phyloP scores from a whole-genome alignment of 2,888 invertebrate genomes.

The Atethmia centrago region DNA sequence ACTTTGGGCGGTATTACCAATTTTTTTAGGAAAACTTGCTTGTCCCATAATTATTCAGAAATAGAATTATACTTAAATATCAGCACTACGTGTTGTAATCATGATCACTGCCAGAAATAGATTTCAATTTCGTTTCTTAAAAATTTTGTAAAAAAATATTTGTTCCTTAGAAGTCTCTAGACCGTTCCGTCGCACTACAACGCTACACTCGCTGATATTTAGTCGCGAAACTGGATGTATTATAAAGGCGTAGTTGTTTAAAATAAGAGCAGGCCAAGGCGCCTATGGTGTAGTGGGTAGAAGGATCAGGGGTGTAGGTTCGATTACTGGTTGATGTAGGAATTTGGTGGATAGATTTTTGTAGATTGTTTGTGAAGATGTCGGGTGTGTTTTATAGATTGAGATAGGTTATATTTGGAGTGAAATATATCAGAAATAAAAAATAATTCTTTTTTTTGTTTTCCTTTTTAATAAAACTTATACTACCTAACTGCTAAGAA shows the following conservation, averaged over 20 bases:
- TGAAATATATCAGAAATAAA: not conserved
- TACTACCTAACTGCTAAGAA: not conserved
- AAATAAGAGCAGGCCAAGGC: conserved; percentile 86
- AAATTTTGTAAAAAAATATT: conserved; percentile 38
- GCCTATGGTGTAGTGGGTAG: conserved; percentile 67
- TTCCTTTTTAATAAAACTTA: not conserved
- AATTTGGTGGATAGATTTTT: conserved; percentile 1
- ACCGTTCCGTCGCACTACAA: conserved; percentile 68
- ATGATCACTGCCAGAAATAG: not conserved
- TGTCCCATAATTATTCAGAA: not conserved
- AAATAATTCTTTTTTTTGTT: not conserved
- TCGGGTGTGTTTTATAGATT: not conserved
- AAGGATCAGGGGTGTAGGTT: conserved; percentile 67
- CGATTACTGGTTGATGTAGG: conserved; percentile 70
- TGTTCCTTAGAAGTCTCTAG: conserved; percentile 78
- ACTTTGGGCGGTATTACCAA: no score
- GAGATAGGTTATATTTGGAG: not conserved
- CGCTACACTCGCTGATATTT: conserved; percentile 90
- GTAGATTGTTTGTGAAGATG: not conserved
- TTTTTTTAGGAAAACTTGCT: not conserved
- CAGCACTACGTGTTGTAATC: not conserved
- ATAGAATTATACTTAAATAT: no score
- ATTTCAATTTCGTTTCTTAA: not conserved
- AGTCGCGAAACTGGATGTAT: conserved; percentile 91
- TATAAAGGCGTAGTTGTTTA: conserved; percentile 90